These are phyloP conservation scores for Bradypodion ventrale DNA, from an alignment of 2,797 vertebrate species.

Conservation along the genomic window DNA sequence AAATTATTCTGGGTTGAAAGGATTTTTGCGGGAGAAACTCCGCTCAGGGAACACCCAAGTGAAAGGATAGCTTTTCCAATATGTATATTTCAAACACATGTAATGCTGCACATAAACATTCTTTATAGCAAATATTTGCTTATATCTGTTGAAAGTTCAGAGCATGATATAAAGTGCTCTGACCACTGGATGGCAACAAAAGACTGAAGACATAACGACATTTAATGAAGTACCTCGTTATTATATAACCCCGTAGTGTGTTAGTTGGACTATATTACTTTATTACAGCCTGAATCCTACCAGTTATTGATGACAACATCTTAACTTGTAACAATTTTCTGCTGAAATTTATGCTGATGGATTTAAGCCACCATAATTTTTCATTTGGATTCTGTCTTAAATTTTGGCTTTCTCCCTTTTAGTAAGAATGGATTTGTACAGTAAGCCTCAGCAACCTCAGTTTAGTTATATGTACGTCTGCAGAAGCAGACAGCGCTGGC, in stretches of 20 bases:
- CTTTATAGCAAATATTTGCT: background rate
- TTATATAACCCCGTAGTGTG: background rate
- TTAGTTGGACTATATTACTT: background rate
- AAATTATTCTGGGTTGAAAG: no score
- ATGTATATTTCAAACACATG: background rate
- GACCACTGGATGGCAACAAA: slow-evolving; percentile 19
- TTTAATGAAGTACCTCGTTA: background rate
- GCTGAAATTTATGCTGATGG: no score
- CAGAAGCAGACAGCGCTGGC: no score
- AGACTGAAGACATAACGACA: background rate
- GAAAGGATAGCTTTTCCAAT: background rate
- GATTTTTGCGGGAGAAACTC: no score
- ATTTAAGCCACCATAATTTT: no score
- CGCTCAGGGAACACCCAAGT: no score
- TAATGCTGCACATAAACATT: background rate
- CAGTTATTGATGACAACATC: no score
- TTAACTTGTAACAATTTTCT: no score
- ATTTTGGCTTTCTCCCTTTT: background rate
- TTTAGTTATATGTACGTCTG: background rate
- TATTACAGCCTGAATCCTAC: no score
- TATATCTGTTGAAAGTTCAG: background rate
- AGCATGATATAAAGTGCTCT: background rate
- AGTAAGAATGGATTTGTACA: background rate
- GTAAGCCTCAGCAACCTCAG: background rate
- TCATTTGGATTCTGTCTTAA: background rate